Conservation (phyloP, 2,888 invertebrate species). For the Dryocosmus kuriphilus region DNA sequence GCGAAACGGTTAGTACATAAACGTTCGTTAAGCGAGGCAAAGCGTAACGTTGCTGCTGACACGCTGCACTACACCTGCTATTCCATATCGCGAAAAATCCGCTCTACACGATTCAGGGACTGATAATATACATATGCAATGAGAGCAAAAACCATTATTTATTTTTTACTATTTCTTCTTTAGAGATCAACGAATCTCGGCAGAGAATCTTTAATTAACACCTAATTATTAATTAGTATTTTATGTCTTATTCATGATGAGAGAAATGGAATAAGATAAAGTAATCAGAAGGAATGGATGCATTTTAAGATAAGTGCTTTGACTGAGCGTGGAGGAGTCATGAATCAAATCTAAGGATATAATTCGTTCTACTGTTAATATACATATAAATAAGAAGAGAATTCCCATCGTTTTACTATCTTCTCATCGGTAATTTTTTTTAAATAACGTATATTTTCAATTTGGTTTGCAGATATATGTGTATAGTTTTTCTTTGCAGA, state of each 20-base stretch:
- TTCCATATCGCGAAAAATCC: constrained; percentile 22
- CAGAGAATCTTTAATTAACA: background rate
- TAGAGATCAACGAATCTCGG: background rate
- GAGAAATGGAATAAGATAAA: too few species aligned
- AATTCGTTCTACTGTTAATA: background rate
- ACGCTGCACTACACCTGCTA: constrained; percentile 29
- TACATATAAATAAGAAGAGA: background rate
- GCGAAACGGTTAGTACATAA: constrained; percentile 62
- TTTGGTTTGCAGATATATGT: background rate
- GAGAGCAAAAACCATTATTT: background rate
- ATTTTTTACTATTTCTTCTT: background rate
- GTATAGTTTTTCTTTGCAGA: background rate
- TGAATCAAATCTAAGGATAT: background rate
- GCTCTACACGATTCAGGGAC: background rate
- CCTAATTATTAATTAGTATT: background rate
- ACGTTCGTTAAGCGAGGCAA: constrained; percentile 14
- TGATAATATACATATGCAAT: constrained; percentile 18
- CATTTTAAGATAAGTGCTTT: too few species aligned
- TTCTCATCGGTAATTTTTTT: too few species aligned
- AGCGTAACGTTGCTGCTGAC: constrained; percentile 19
- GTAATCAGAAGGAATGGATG: too few species aligned
- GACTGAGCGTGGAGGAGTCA: background rate
- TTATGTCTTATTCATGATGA: background rate
- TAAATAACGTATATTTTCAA: background rate
- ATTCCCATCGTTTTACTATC: too few species aligned